These are phyloP conservation scores for Melanotaenia trifasciata DNA, from an alignment of 2,797 vertebrate genomes.

Conservation along the genomic window DNA sequence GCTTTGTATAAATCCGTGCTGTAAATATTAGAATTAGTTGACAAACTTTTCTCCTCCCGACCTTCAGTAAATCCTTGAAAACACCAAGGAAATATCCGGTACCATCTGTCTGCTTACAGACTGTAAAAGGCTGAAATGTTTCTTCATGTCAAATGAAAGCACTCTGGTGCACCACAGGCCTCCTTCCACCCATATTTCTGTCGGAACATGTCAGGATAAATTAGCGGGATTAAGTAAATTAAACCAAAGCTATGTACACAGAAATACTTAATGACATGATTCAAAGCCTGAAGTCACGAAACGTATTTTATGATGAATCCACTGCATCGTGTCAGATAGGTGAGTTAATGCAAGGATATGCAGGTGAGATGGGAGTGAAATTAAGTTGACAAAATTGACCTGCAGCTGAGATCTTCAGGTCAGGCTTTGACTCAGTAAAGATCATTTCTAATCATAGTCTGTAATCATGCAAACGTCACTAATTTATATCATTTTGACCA, in stretches of 20 bases:
- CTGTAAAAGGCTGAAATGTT: conserved; percentile 32
- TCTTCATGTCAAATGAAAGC: conserved; percentile 9
- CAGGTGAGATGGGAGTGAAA: conserved; percentile 19
- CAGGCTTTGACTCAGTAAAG: neutral
- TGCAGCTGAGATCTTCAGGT: conserved; percentile 23
- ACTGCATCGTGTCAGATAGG: conserved; percentile 22
- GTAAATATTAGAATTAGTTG: neutral
- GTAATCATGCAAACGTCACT: conserved; percentile 53
- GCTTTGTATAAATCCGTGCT: neutral
- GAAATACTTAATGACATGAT: conserved; percentile 11
- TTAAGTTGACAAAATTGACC: conserved; percentile 24
- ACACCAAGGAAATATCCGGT: conserved; percentile 1
- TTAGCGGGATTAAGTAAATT: conserved; percentile 7
- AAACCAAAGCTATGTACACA: conserved; percentile 14
- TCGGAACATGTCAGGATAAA: conserved; percentile 16
- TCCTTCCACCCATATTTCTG: conserved; percentile 13
- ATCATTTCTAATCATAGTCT: conserved; percentile 30
- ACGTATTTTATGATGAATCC: conserved; percentile 17
- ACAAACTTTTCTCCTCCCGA: conserved; percentile 33
- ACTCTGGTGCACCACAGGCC: conserved; percentile 6
- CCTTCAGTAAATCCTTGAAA: conserved; percentile 24
- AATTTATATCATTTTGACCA: conserved; percentile 54
- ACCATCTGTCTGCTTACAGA: conserved; percentile 10
- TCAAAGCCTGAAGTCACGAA: conserved; percentile 12
- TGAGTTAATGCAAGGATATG: conserved; percentile 2